A percentile compares a stretch with the other conserved stretches of the same genome.
phyloP scores from a whole-genome alignment of 1,140 invertebrate genomes.

The Steinernema feltiae region DNA sequence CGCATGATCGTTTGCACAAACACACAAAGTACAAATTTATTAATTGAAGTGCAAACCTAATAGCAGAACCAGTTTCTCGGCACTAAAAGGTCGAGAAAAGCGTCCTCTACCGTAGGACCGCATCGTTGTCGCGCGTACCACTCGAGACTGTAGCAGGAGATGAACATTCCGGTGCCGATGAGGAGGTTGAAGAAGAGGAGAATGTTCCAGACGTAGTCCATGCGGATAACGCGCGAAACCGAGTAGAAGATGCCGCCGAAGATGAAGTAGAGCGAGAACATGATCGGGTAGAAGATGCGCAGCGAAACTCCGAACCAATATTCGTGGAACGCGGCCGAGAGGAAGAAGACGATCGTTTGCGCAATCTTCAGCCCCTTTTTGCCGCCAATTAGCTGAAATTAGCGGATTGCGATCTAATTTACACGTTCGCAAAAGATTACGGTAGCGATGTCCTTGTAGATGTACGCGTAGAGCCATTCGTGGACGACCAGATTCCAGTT shows the following conservation, averaged over 20 bases:
- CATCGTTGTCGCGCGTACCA: constrained; percentile 55
- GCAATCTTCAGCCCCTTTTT: constrained; percentile 50
- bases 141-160: constrained; percentile 49
- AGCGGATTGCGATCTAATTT: background rate
- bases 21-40: background rate
- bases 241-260: constrained; percentile 55
- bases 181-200: constrained; percentile 54
- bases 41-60: background rate
- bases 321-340: constrained; percentile 74
- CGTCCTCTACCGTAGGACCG: constrained; percentile 26
- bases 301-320: constrained; percentile 73
- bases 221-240: constrained; percentile 49
- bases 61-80: constrained; percentile 31
- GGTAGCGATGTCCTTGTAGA: constrained; percentile 77
- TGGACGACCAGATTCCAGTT: constrained; percentile 90
- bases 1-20: no score
- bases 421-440: constrained; percentile 52
- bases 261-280: constrained; percentile 64
- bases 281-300: constrained; percentile 77
- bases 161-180: constrained; percentile 56
- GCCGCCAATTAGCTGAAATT: constrained; percentile 45
- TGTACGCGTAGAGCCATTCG: constrained; percentile 84
- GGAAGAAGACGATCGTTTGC: constrained; percentile 63
- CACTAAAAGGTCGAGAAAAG: constrained; percentile 24
- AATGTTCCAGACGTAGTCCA: constrained; percentile 49